Base-by-base conservation (phyloP, 2,797 vertebrate genomes). In the Paedocypris micromegethes region DNA sequence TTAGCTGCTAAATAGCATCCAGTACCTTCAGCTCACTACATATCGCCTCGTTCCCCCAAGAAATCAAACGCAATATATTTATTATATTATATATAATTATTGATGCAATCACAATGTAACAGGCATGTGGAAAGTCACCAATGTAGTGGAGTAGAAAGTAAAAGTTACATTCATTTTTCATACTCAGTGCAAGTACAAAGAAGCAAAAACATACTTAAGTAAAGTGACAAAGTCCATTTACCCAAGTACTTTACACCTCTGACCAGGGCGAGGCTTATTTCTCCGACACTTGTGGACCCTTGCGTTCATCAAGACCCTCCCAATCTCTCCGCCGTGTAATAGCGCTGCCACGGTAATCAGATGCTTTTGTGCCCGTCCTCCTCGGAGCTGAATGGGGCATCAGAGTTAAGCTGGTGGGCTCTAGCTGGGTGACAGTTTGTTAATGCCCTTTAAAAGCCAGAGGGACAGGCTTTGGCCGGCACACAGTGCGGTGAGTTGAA, bases 331-430 rank as follows among this genome's bases (percentile, higher is more conserved):
- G 44, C 65, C 5, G 47, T 75, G 72, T 79, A 67, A 78, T 79
- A 72, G 77, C 75, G 77, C 72, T 76, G 79, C 80, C 79, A 83
- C 72, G 64, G 70, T 70, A 73, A 77, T 80, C 74, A 72, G 63
- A 42, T 9, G 66, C 75, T 63, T 77, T 79, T 77, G 77, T 82
- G 77, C 48, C 77, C 75, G 72, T 76, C 7, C 63, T 71, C 4
- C 56, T 61, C 47, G 5, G 56, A 67, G 69, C 77, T 80, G 76
- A 81, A 69, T 40, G 50, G 78, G 67, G 67, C 68, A 64, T 9
- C 72, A 51, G 75, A 81, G 72, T 77, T 78, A 65, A 75, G 68
- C 61, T 64, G 79, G 75, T 73, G 77, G 64, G 73, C 80, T 80
- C 75, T 76, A 74, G 80, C 57, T 59, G 67, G 64, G 61, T 80